phyloP scores from a whole-genome alignment of 2,797 vertebrate genomes.

The Scyliorhinus canicula region DNA sequence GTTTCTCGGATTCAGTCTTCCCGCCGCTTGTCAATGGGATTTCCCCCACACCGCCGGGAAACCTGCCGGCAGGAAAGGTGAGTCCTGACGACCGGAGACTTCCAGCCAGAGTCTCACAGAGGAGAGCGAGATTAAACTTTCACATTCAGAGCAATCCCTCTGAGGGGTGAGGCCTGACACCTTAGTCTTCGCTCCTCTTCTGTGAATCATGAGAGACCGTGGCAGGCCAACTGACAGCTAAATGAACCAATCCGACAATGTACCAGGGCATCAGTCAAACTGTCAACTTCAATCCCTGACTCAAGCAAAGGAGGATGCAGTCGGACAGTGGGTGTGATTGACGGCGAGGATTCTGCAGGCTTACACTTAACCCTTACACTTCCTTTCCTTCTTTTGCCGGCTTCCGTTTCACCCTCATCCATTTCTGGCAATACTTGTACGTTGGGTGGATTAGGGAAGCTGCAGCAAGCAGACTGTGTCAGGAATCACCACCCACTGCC shows the following conservation, averaged over 20 bases:
- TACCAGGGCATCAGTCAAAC: not conserved
- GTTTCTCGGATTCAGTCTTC: too few species aligned
- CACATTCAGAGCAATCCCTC: not conserved
- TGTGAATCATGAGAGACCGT: not conserved
- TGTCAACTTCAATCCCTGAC: not conserved
- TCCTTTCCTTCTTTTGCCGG: not conserved
- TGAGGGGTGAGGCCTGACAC: too few species aligned
- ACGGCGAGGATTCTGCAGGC: not conserved
- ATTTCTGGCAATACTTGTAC: not conserved
- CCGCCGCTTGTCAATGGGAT: too few species aligned
- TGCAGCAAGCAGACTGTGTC: not conserved
- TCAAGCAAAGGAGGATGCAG: not conserved
- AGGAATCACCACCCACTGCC: not conserved
- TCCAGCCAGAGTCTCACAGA: too few species aligned
- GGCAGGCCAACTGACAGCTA: not conserved
- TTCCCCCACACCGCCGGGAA: too few species aligned
- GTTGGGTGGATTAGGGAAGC: not conserved
- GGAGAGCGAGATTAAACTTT: not conserved
- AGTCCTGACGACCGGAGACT: too few species aligned
- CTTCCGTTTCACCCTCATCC: not conserved
- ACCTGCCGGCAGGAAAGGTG: too few species aligned
- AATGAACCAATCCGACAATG: not conserved
- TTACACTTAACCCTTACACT: not conserved
- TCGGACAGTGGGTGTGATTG: not conserved
- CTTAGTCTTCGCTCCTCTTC: not conserved